Evolutionary conservation across 2,888 invertebrate genomes (phyloP), one percentile per base, ranked within the genome.

Genomic region (Sicus ferrugineus): DNA sequence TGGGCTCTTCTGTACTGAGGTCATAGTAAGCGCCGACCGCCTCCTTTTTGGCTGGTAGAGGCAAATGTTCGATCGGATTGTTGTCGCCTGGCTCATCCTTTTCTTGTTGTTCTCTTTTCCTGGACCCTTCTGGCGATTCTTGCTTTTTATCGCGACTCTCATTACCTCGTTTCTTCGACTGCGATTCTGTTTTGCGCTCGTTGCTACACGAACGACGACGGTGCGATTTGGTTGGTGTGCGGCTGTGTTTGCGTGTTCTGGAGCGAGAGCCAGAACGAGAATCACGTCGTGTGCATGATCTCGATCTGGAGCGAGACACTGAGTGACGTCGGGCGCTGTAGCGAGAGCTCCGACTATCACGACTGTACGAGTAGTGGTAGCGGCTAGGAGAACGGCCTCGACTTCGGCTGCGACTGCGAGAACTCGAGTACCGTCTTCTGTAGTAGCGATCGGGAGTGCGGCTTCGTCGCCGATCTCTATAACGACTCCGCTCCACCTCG

Each of bases 1-100:
- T 79, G 0, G 84, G 84, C 42, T 83, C 83, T 46, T 82, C 80
- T 2, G 79, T 78, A 34, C 81, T 78, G 9, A 83, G 73, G 68
- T 81, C 78, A 54, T 83, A 83, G 52, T 80, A 80, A 21, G 77
- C 79, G 1, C 81, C 81, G 2, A 81, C 77, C 68, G 72, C 67
- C 68, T 68, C 23, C 65, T 67, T 58, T 71, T 71, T 67, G 74
- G 61, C 67, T 14, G 75, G 73, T 16, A 77, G 72, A 0, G 74
- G 70, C 7, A 73, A 62, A 56, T 74, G 9, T 66, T 72, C 67
- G 28, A 76, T 23, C 2, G 28, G 64, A 70, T 73, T 2, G 72
- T 66, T 31, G 31, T 61, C 23, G 7, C 19, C 6, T 3, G 14
- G 23, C 11, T 26, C 16, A 28, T 21, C n/a, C 16, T 16, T 42